phyloP scores from a whole-genome alignment of 2,113 vertebrate species.

The Penelope pileata region DNA sequence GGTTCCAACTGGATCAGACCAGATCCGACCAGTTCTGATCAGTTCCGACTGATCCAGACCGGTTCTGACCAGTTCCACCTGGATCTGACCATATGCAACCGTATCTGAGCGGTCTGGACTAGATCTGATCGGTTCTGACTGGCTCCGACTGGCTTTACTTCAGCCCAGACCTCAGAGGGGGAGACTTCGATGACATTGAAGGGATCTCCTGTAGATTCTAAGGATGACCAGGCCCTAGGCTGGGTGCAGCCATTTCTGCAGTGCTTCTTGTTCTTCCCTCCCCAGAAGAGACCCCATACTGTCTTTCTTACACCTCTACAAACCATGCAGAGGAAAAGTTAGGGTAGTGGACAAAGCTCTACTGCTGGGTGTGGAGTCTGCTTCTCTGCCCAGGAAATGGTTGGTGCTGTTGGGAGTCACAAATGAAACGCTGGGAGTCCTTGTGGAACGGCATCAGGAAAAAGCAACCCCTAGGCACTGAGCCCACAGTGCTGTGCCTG shows the following conservation, averaged over 20 bases:
- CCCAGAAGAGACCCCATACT: neutral
- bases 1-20: no score
- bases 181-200: neutral
- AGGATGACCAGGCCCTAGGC: neutral
- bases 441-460: neutral
- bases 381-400: neutral
- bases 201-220: neutral
- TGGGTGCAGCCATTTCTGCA: neutral
- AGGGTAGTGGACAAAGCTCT: neutral
- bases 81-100: no score
- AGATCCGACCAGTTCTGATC: no score
- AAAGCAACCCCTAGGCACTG: neutral
- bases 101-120: no score
- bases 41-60: no score
- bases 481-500: neutral
- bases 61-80: no score
- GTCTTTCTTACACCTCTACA: neutral
- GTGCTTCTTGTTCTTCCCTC: neutral
- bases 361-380: neutral
- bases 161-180: neutral
- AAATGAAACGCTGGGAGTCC: neutral
- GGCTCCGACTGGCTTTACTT: no score
- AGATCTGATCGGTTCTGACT: no score
- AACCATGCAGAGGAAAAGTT: neutral
- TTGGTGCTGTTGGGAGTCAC: rapidly evolving